Conservation (phyloP, 2,888 invertebrate genomes). For the Napeogenes inachia region DNA sequence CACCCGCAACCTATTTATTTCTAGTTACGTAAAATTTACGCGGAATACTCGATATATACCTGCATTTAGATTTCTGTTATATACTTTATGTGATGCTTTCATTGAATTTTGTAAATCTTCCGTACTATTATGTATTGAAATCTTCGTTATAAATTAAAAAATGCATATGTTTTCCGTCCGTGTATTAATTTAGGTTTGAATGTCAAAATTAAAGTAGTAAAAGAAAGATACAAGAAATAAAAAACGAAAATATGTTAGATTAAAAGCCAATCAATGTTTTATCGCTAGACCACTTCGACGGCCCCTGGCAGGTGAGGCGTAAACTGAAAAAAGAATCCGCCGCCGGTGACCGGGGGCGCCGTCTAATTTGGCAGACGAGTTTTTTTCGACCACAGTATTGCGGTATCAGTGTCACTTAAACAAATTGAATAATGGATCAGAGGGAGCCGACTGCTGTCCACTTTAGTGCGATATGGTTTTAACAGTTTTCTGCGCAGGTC, state of each 20-base stretch:
- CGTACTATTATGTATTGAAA: neutral
- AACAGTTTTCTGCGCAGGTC: constrained; percentile 11
- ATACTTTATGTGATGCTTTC: neutral
- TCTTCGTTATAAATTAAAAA: neutral
- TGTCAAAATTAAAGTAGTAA: too few relatives aligned
- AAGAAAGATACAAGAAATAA: constrained; percentile 1
- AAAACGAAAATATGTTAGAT: constrained; percentile 48
- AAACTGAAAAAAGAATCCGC: constrained; percentile 63
- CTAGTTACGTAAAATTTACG: constrained; percentile 78
- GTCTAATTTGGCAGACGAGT: constrained; percentile 65
- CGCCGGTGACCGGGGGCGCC: constrained; percentile 48
- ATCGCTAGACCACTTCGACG: constrained; percentile 52
- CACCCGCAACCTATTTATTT: constrained; percentile 78
- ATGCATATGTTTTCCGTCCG: too few relatives aligned
- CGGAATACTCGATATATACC: constrained; percentile 71
- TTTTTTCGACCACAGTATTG: constrained; percentile 66
- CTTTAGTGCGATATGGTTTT: constrained; percentile 20
- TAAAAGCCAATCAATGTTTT: constrained; percentile 67
- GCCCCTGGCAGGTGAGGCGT: constrained; percentile 64
- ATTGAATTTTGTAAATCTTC: neutral
- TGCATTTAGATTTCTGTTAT: constrained; percentile 68
- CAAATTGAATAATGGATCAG: constrained; percentile 72
- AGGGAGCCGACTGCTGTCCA: constrained; percentile 43
- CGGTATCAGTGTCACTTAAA: constrained; percentile 76
- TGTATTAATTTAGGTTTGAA: too few relatives aligned